A percentile compares a stretch with the other conserved stretches of the same genome.
Conservation (phyloP, 2,888 invertebrate species). For the Eulithis prunata region DNA sequence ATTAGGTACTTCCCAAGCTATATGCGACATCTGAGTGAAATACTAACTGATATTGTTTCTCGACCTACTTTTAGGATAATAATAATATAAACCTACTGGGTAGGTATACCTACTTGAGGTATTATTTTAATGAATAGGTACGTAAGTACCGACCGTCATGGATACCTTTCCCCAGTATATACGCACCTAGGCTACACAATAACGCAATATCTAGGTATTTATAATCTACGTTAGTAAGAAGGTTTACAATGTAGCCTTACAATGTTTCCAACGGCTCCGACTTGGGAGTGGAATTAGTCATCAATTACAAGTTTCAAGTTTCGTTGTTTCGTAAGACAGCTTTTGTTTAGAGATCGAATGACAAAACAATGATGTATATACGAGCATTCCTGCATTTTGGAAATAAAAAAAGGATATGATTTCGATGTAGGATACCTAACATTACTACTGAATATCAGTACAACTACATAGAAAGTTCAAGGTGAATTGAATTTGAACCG, state of each 20-base stretch:
- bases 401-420: neutral
- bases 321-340: conserved; percentile 34
- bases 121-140: no score
- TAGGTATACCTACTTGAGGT: no score
- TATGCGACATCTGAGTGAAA: no score
- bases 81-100: neutral
- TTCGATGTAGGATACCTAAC: neutral
- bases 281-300: conserved; percentile 43
- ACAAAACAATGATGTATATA: conserved; percentile 21
- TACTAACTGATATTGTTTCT: no score
- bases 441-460: neutral
- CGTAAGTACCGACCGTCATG: no score
- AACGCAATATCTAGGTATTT: neutral
- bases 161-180: no score
- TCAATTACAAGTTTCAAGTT: conserved; percentile 44
- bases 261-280: conserved; percentile 28
- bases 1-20: neutral
- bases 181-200: neutral
- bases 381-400: conserved; percentile 4
- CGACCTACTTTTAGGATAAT: neutral
- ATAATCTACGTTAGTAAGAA: neutral
- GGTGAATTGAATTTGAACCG: no score
- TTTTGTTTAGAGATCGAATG: conserved; percentile 34
- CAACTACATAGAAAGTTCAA: no score
- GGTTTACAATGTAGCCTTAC: conserved; percentile 9